A percentile compares a stretch with the other conserved stretches of the same genome.
Evolutionary conservation across 2,797 vertebrate species (phyloP).

Genomic region (Myiotriccus ornatus): DNA sequence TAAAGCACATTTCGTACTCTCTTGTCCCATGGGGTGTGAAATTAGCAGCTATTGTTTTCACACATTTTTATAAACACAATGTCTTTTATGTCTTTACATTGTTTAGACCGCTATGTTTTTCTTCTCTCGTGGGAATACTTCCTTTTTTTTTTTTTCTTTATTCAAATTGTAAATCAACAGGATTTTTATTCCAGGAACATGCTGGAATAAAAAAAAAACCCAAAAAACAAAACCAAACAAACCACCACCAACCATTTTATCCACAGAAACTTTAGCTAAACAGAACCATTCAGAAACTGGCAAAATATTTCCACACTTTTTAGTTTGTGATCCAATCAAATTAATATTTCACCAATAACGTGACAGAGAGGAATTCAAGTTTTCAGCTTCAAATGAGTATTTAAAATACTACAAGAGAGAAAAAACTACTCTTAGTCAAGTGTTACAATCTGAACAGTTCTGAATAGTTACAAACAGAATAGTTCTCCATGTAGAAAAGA

Average conservation of each 20-base stretch:
- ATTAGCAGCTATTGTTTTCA: slow-evolving; percentile 82
- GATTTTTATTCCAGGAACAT: slow-evolving; percentile 48
- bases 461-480: neutral
- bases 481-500: neutral
- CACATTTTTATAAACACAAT: slow-evolving; percentile 78
- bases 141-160: slow-evolving; percentile 32
- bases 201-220: neutral
- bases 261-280: neutral
- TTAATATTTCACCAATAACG: neutral
- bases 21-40: slow-evolving; percentile 79
- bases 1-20: slow-evolving; percentile 71
- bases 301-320: neutral
- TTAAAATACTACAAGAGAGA: neutral
- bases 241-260: neutral
- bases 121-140: slow-evolving; percentile 51
- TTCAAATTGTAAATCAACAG: slow-evolving; percentile 73
- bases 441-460: neutral
- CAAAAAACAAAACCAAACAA: neutral
- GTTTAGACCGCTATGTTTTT: slow-evolving; percentile 65
- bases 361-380: neutral
- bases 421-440: neutral
- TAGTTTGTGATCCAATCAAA: neutral
- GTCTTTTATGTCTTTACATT: slow-evolving; percentile 76
- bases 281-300: neutral
- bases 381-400: neutral